These are phyloP conservation scores for Pseudobourletiella spinata DNA, from an alignment of 1,140 invertebrate species.

Conservation along the genomic window DNA sequence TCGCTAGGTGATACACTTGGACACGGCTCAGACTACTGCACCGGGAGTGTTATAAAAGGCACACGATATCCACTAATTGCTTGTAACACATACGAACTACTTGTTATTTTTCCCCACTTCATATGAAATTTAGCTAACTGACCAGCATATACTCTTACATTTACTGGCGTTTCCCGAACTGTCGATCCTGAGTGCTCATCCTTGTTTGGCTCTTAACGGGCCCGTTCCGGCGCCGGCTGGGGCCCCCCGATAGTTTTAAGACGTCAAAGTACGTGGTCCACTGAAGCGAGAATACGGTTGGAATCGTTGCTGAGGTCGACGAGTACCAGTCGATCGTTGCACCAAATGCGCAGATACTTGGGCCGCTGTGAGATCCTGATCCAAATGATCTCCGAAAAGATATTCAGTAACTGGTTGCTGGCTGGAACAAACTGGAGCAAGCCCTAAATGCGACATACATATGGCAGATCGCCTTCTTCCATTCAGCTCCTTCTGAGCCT, in stretches of 20 bases:
- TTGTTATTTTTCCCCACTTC: neutral
- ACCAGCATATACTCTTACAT: neutral
- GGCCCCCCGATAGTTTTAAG: too few relatives aligned
- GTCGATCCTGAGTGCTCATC: neutral
- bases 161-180: neutral
- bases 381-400: slow-evolving; percentile 22
- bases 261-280: neutral
- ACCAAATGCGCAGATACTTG: neutral
- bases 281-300: neutral
- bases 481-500: neutral
- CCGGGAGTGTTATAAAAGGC: neutral
- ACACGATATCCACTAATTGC: neutral
- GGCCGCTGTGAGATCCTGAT: neutral
- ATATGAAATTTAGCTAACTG: neutral
- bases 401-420: slow-evolving; percentile 2
- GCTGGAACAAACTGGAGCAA: neutral
- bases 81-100: neutral
- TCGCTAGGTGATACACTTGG: neutral
- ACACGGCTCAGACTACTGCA: neutral
- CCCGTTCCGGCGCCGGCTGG: too few relatives aligned
- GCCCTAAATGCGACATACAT: neutral
- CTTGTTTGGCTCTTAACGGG: neutral
- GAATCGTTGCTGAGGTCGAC: neutral
- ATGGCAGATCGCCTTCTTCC: neutral
- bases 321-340: neutral